These are phyloP conservation scores for Menidia beryllina DNA, from an alignment of 2,113 vertebrate genomes.

Conservation along the genomic window DNA sequence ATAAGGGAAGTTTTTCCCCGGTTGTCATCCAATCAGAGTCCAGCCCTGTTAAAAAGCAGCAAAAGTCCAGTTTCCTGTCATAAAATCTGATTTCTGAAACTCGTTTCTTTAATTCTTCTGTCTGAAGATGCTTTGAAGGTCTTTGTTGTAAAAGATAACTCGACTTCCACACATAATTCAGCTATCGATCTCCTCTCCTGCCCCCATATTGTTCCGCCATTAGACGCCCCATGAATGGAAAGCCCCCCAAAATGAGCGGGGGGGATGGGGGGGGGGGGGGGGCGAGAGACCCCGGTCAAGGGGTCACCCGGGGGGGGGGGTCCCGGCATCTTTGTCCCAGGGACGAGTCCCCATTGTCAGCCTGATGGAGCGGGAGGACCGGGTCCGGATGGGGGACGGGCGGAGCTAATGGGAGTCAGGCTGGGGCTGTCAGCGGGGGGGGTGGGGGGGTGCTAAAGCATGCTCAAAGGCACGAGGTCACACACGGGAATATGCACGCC, in stretches of 20 bases:
- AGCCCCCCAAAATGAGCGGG: slow-evolving; percentile 58
- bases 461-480: slow-evolving; percentile 65
- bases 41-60: too few relatives aligned
- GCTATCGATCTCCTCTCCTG: slow-evolving; percentile 36
- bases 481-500: slow-evolving; percentile 27
- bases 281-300: slow-evolving; percentile 51
- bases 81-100: background rate
- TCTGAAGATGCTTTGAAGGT: background rate
- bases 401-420: slow-evolving; percentile 79
- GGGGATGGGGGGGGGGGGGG: slow-evolving; percentile 53
- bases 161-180: background rate
- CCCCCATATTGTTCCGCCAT: slow-evolving; percentile 37
- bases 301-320: slow-evolving; percentile 69
- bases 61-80: too few relatives aligned
- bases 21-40: too few relatives aligned
- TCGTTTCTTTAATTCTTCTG: too few relatives aligned
- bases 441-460: slow-evolving; percentile 64
- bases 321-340: slow-evolving; percentile 80
- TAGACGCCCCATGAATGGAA: slow-evolving; percentile 80
- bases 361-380: slow-evolving; percentile 62
- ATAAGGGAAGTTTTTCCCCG: too few relatives aligned
- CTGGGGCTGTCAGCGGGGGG: slow-evolving; percentile 77
- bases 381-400: slow-evolving; percentile 66
- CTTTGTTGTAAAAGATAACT: slow-evolving; percentile 17
- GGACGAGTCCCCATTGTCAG: slow-evolving; percentile 75